These are phyloP conservation scores for Idaea straminata DNA, from an alignment of 2,888 invertebrate genomes.

Conservation along the genomic window DNA sequence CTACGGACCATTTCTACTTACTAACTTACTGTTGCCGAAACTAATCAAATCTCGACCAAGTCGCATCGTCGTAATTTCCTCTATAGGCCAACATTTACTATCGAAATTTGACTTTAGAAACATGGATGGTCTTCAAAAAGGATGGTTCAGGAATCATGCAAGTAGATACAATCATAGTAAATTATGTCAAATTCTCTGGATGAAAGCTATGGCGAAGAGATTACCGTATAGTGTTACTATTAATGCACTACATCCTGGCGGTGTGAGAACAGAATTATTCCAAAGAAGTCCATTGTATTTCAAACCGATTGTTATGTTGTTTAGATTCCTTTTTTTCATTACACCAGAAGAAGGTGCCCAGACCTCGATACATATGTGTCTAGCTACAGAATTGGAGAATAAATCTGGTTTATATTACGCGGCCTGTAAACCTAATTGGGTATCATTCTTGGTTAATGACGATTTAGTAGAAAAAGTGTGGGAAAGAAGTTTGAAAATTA, in stretches of 20 bases:
- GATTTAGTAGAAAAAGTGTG: constrained; percentile 87
- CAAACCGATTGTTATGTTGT: constrained; percentile 72
- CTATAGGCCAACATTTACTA: constrained; percentile 48
- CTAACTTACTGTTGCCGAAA: constrained; percentile 80
- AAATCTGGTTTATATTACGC: constrained; percentile 88
- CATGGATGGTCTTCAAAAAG: constrained; percentile 35
- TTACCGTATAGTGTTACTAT: constrained; percentile 82
- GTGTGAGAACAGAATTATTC: constrained; percentile 89
- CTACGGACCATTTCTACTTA: constrained; percentile 85
- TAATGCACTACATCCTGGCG: constrained; percentile 91
- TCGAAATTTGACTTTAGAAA: constrained; percentile 69
- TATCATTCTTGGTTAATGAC: constrained; percentile 79
- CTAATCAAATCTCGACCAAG: constrained; percentile 60
- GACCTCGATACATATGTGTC: constrained; percentile 86
- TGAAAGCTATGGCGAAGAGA: constrained; percentile 59
- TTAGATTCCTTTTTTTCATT: constrained; percentile 83
- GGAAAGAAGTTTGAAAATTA: constrained; percentile 73
- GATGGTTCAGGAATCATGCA: constrained; percentile 53
- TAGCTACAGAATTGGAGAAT: constrained; percentile 84
- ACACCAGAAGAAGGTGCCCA: constrained; percentile 88
- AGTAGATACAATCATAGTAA: constrained; percentile 59
- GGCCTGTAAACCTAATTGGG: constrained; percentile 83
- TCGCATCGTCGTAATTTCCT: constrained; percentile 69
- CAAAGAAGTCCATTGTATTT: constrained; percentile 48
- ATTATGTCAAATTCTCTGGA: constrained; percentile 62